Base-by-base conservation (phyloP, 2,888 invertebrate genomes). In the Drosophila aldrichi region DNA sequence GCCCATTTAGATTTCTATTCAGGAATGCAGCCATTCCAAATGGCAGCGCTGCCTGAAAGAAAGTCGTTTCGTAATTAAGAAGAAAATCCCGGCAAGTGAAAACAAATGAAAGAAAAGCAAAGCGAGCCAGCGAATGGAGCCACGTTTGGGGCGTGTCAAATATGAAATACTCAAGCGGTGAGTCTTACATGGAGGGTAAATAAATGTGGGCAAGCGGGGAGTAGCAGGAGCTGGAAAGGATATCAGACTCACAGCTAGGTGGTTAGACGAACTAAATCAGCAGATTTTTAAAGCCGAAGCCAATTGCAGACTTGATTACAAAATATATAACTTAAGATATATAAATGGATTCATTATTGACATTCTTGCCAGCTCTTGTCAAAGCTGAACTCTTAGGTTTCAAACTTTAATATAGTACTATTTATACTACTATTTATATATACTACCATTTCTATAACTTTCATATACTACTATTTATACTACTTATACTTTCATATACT, bases 61-160 rank as follows among this genome's bases (percentile, higher is more conserved):
- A 78, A 81, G 55, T 62, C 70, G 69, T 77, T 71, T 74, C 66
- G 79, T 82, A 86, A 88, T 86, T 86, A 88, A 73, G 88, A 77
- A 73, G 60, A 88, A 88, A 89, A 82, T 84, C 85, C 56, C 54
- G 56, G 65, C 60, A 70, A 40, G 55, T 58, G 59, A 69, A 56
- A 54, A 48, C 71, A 77, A 70, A 58, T 25, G 40, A 14, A 34
- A 14, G 14, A 48, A 55, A 54, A 43, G 32, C 41, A 48, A 8
- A 43, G 10, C 48, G 29, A 0, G 32, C 32, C 10, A 29, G 48
- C n/a, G 25, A 48, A 22, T 22, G 16, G 14, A 34, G 22, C 25
- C 3, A 16, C 7, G 18, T 16, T 12, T 14, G 36, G 1, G 2
- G 16, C n/a, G 14, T 48, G 38, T 22, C 58, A 38, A 29, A 41